phyloP scores from a whole-genome alignment of 2,888 invertebrate genomes.

The Cyaniris semiargus region DNA sequence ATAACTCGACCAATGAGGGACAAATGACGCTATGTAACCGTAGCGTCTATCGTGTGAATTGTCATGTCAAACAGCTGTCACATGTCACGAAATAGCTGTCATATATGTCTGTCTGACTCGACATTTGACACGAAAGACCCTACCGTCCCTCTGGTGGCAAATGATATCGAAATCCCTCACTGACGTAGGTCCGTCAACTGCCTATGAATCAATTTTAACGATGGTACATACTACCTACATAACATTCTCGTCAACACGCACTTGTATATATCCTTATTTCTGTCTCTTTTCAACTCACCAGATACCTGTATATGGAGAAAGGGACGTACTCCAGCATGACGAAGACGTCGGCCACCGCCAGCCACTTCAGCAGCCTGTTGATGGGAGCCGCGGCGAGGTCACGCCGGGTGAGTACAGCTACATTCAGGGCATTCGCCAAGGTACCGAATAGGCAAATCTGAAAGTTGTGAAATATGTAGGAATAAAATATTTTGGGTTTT shows the following conservation, averaged over 20 bases:
- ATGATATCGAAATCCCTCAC: too few species aligned
- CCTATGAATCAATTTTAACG: too few species aligned
- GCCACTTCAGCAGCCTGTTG: slow-evolving; percentile 90
- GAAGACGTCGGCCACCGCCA: slow-evolving; percentile 93
- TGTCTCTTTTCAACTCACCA: slow-evolving; percentile 57
- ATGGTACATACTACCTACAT: not conserved
- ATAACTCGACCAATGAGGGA: too few species aligned
- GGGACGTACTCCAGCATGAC: slow-evolving; percentile 89
- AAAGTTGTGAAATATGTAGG: not conserved
- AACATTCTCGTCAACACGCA: not conserved
- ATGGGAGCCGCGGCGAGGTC: slow-evolving; percentile 91
- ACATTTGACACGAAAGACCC: too few species aligned
- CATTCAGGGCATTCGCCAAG: slow-evolving; percentile 92
- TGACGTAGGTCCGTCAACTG: too few species aligned
- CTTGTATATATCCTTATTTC: not conserved
- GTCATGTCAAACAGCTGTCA: too few species aligned
- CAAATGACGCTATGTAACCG: too few species aligned
- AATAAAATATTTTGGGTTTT: not conserved
- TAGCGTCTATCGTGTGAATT: too few species aligned
- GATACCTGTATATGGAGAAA: slow-evolving; percentile 70
- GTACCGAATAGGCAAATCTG: slow-evolving; percentile 93
- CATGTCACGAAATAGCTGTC: too few species aligned
- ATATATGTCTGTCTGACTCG: too few species aligned
- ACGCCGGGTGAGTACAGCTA: slow-evolving; percentile 90
- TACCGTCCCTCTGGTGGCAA: too few species aligned